Percentiles rank a stretch among this genome's conserved stretches.
Conservation (phyloP, 1,140 invertebrate genomes). For the Ephestia elutella region DNA sequence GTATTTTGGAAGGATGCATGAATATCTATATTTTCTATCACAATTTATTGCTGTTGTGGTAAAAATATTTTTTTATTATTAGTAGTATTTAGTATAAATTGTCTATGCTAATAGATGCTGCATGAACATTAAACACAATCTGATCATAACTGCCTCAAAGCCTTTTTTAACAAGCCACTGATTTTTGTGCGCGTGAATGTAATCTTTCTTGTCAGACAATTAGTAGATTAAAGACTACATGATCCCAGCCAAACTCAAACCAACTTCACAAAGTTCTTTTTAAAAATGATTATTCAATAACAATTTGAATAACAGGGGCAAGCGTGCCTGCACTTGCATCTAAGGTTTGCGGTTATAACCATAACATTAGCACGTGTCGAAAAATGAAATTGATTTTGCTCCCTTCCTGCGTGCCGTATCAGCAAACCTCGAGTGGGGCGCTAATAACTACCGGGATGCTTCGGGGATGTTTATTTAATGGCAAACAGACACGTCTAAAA, state of each 20-base stretch:
- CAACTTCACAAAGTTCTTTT: not conserved
- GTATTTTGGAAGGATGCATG: too few species aligned
- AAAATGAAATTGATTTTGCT: conserved; percentile 72
- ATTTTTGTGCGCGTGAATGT: too few species aligned
- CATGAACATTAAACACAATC: too few species aligned
- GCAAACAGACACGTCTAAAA: conserved; percentile 62
- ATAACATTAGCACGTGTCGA: conserved; percentile 67
- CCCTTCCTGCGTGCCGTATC: conserved; percentile 68
- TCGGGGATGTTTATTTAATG: conserved; percentile 72
- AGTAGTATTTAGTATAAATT: too few species aligned
- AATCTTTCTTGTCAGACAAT: not conserved
- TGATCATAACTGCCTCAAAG: too few species aligned
- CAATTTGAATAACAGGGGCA: too few species aligned
- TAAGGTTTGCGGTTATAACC: conserved; percentile 36
- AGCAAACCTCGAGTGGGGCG: conserved; percentile 55
- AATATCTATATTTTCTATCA: too few species aligned
- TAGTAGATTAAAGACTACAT: not conserved
- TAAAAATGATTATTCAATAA: not conserved
- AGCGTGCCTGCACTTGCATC: conserved; percentile 4
- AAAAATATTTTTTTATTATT: too few species aligned
- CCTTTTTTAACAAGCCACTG: too few species aligned
- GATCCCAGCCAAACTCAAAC: not conserved
- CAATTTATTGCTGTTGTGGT: too few species aligned
- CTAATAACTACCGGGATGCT: conserved; percentile 65
- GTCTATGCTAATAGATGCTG: too few species aligned